Percentiles rank a stretch among this genome's conserved stretches.
Evolutionary conservation across 1,140 invertebrate genomes (phyloP).

Genomic region (Pseudobourletiella spinata): DNA sequence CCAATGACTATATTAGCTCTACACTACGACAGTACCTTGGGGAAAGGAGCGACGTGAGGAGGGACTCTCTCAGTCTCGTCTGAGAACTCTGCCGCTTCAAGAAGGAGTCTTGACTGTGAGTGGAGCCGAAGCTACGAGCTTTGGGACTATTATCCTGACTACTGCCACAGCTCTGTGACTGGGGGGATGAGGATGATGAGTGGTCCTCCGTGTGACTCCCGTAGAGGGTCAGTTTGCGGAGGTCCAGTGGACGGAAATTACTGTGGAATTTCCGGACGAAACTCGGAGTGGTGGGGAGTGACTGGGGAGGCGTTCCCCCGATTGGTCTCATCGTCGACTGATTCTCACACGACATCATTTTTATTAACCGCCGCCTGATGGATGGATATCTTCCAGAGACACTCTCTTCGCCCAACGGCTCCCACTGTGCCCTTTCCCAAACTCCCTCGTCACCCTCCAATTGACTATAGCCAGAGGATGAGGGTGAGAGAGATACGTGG

Average conservation of each 20-base stretch:
- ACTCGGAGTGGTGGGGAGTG: constrained; percentile 31
- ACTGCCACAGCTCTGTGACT: constrained; percentile 19
- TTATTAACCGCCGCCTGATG: no score
- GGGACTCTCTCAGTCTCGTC: constrained; percentile 28
- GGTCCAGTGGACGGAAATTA: constrained; percentile 35
- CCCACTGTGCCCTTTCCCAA: no score
- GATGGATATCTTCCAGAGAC: no score
- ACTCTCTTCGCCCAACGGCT: no score
- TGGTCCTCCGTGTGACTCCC: constrained; percentile 16
- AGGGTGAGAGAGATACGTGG: no score
- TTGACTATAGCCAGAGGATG: no score
- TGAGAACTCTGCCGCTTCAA: constrained; percentile 35
- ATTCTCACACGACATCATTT: constrained; percentile 34
- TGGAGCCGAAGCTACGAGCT: constrained; percentile 18
- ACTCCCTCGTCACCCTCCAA: no score
- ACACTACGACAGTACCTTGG: no score
- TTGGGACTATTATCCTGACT: constrained; percentile 29
- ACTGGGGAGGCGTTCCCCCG: not conserved
- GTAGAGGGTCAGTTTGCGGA: constrained; percentile 32
- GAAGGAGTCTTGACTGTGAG: constrained; percentile 31
- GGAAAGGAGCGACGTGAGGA: constrained; percentile 31
- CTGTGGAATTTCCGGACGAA: constrained; percentile 35
- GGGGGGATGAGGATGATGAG: constrained; percentile 13
- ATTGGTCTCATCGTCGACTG: constrained; percentile 19
- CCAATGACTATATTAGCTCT: no score